A percentile compares a stretch with the other conserved stretches of the same genome.
Conservation (phyloP, 2,113 vertebrate species). For the Arothron firmamentum region DNA sequence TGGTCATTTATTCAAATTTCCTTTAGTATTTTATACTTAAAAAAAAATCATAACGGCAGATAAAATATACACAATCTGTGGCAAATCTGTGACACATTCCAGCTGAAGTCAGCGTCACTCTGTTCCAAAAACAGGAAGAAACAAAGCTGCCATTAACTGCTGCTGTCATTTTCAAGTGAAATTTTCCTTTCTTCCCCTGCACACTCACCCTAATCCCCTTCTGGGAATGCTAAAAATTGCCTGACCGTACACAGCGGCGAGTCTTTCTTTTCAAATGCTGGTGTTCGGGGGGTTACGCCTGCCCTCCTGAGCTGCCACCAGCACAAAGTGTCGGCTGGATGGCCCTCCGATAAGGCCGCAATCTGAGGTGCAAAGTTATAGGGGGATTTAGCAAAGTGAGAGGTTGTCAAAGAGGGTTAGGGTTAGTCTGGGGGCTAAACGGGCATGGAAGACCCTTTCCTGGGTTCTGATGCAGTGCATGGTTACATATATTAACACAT, state of each 20-base stretch:
- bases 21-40: no score
- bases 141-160: not conserved
- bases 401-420: conserved; percentile 48
- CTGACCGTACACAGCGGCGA: conserved; percentile 30
- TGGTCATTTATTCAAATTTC: no score
- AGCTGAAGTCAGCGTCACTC: no score
- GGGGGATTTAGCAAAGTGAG: conserved; percentile 62
- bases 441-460: conserved; percentile 8
- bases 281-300: conserved; percentile 55
- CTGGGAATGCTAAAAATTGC: conserved; percentile 64
- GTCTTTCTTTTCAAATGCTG: conserved; percentile 35
- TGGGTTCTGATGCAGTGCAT: not conserved
- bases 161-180: not conserved
- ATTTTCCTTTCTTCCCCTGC: conserved; percentile 27
- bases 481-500: no score
- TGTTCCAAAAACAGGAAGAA: no score
- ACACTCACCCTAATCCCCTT: conserved; percentile 68
- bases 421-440: not conserved
- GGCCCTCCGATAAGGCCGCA: conserved; percentile 54
- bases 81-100: no score
- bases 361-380: conserved; percentile 70
- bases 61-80: no score
- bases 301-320: conserved; percentile 54
- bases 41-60: no score
- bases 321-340: conserved; percentile 57